phyloP scores from a whole-genome alignment of 2,113 vertebrate species.

The Naja naja region DNA sequence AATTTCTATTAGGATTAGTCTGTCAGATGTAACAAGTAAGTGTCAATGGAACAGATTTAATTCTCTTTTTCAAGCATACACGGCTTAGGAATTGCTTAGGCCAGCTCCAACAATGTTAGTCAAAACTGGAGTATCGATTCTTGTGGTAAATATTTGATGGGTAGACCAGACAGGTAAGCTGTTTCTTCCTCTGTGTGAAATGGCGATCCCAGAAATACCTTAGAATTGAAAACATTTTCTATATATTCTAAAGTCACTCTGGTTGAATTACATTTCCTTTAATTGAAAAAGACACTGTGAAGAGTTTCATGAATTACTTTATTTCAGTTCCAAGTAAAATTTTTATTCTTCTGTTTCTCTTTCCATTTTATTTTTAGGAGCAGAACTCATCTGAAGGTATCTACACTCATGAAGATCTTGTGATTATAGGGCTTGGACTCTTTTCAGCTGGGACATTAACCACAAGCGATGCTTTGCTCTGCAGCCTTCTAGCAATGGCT shows the following conservation, averaged over 20 bases:
- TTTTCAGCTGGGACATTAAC: slow-evolving; percentile 69
- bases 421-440: slow-evolving; percentile 49
- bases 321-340: neutral
- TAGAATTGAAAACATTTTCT: neutral
- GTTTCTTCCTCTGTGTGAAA: neutral
- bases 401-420: slow-evolving; percentile 58
- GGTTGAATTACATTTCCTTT: neutral
- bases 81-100: neutral
- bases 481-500: slow-evolving; percentile 69
- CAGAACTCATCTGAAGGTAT: neutral
- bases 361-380: slow-evolving; percentile 10
- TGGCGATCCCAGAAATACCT: neutral
- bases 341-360: neutral
- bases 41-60: neutral
- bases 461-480: slow-evolving; percentile 61
- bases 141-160: neutral
- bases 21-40: neutral
- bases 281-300: neutral
- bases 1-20: neutral
- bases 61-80: neutral
- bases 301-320: neutral
- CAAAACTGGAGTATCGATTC: neutral
- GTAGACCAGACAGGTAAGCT: neutral
- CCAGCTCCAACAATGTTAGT: neutral
- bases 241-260: neutral